Percentiles rank a stretch among this genome's conserved stretches.
phyloP scores from a whole-genome alignment of 2,797 vertebrate genomes.

The Clarias pachynema region DNA sequence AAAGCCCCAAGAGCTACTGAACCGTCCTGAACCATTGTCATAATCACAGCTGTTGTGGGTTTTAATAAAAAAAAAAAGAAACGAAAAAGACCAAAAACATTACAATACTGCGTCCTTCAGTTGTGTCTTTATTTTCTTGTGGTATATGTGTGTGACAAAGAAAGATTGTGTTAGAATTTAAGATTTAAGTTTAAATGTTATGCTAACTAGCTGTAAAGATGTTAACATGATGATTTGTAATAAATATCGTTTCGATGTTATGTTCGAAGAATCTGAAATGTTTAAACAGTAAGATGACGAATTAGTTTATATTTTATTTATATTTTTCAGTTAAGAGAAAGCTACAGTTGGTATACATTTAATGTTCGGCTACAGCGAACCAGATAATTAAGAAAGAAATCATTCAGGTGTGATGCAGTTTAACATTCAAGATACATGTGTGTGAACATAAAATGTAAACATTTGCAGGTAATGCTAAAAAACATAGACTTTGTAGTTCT shows the following conservation, averaged over 20 bases:
- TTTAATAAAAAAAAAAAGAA: constrained; percentile 57
- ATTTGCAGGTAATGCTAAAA: neutral
- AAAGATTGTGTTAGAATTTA: too few species aligned
- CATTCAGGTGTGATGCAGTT: neutral
- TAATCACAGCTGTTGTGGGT: constrained; percentile 50
- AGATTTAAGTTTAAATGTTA: too few species aligned
- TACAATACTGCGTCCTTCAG: neutral
- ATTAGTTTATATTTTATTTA: too few species aligned
- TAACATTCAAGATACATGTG: neutral
- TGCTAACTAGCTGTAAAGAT: neutral
- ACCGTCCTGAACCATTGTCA: constrained; percentile 69
- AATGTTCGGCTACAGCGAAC: neutral
- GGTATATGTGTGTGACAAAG: neutral
- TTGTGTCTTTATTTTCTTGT: neutral
- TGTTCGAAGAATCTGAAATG: neutral
- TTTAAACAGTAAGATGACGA: neutral
- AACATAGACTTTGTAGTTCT: neutral
- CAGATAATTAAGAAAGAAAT: neutral
- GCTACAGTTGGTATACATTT: too few species aligned
- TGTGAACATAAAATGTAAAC: neutral
- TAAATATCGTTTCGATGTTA: neutral
- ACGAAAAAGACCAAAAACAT: constrained; percentile 11
- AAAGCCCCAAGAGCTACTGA: constrained; percentile 91
- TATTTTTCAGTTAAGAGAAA: too few species aligned
- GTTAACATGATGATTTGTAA: neutral